These are phyloP conservation scores for Accipiter virgatus DNA, from an alignment of 2,113 vertebrate genomes.

Conservation along the genomic window DNA sequence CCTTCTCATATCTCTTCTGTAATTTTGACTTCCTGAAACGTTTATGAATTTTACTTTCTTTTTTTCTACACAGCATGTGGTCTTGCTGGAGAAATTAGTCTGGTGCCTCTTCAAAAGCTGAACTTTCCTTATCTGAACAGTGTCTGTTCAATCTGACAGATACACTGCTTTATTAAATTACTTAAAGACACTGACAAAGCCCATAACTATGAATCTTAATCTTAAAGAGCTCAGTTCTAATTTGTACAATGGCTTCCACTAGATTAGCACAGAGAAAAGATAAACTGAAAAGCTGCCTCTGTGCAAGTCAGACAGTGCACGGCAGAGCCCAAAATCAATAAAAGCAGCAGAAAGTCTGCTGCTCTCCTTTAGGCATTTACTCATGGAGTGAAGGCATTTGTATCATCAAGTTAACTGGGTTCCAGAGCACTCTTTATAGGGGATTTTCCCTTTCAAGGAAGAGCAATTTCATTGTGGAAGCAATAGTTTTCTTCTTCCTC, in stretches of 20 bases:
- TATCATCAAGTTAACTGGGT: neutral
- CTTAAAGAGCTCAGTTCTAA: neutral
- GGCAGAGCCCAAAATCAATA: slow-evolving; percentile 22
- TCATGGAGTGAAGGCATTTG: neutral
- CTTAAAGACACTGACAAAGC: slow-evolving; percentile 15
- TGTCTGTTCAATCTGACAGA: neutral
- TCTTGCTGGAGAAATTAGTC: neutral
- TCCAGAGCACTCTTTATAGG: neutral
- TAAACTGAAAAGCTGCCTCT: slow-evolving; percentile 22
- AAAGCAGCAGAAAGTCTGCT: neutral
- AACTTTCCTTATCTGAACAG: slow-evolving; percentile 14
- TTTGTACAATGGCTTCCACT: slow-evolving; percentile 24
- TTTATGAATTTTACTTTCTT: neutral
- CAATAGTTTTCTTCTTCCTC: neutral
- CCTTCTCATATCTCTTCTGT: neutral
- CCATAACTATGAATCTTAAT: slow-evolving; percentile 20
- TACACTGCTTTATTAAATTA: slow-evolving; percentile 38
- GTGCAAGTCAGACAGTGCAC: neutral
- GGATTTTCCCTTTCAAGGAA: neutral
- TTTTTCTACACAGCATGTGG: neutral
- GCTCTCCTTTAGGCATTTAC: neutral
- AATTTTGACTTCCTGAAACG: neutral
- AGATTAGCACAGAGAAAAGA: slow-evolving; percentile 13
- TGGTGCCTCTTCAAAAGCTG: neutral
- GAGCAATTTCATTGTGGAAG: neutral